Evolutionary conservation across 2,797 vertebrate species (phyloP).

Genomic region (Aeoliscus strigatus): DNA sequence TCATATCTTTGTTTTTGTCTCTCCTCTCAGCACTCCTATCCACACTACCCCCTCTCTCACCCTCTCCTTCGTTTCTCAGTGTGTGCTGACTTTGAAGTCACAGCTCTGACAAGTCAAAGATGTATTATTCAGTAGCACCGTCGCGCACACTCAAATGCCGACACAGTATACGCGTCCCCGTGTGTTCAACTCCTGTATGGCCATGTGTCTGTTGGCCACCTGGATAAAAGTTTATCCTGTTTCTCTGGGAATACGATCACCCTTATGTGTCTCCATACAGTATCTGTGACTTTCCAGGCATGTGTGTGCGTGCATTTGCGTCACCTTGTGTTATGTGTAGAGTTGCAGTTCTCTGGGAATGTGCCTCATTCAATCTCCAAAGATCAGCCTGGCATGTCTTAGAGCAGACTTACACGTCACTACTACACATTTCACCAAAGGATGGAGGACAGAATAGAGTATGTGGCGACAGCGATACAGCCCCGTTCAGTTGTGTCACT

Average conservation of each 20-base stretch:
- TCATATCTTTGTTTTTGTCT: slow-evolving; percentile 55
- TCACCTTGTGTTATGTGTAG: slow-evolving; percentile 40
- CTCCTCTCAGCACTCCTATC: slow-evolving; percentile 29
- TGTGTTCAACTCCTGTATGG: slow-evolving; percentile 19
- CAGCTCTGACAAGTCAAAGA: slow-evolving; percentile 66
- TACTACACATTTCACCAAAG: slow-evolving; percentile 55
- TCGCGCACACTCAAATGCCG: slow-evolving; percentile 21
- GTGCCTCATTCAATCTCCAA: slow-evolving; percentile 61
- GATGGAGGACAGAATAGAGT: slow-evolving; percentile 27
- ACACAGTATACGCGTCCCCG: slow-evolving; percentile 12
- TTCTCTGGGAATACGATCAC: slow-evolving; percentile 47
- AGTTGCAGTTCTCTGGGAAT: slow-evolving; percentile 50
- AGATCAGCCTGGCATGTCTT: slow-evolving; percentile 67
- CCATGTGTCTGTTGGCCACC: slow-evolving; percentile 32
- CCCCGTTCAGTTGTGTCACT: slow-evolving; percentile 58
- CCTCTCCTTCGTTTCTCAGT: slow-evolving; percentile 51
- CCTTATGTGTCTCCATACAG: slow-evolving; percentile 21
- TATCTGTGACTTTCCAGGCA: slow-evolving; percentile 12
- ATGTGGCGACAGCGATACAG: slow-evolving; percentile 22
- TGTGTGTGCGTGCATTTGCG: slow-evolving; percentile 13
- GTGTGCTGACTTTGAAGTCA: slow-evolving; percentile 66
- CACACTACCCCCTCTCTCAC: slow-evolving; percentile 29
- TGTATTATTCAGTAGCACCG: slow-evolving; percentile 78
- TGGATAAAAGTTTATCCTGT: slow-evolving; percentile 44
- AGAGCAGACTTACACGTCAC: slow-evolving; percentile 68